Evolutionary conservation across 2,888 invertebrate species (phyloP).

Genomic region (Stegophylla sp.): DNA sequence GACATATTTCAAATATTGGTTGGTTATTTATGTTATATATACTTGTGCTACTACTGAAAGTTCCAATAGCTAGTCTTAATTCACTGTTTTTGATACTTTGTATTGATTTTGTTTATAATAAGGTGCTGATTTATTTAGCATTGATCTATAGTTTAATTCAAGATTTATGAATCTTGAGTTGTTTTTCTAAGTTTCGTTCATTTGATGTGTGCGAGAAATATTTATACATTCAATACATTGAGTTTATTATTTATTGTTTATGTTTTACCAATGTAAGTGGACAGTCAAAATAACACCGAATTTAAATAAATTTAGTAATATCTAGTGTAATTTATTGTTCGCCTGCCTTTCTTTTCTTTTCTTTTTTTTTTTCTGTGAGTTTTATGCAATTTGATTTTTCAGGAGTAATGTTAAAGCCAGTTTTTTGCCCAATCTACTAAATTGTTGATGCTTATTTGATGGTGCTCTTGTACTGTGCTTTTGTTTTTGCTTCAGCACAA

Average conservation of each 20-base stretch:
- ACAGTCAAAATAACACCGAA: no score
- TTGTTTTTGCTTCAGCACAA: not conserved
- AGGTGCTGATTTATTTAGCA: no score
- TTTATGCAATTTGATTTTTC: not conserved
- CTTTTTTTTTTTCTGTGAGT: slow-evolving; percentile 6
- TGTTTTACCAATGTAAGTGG: no score
- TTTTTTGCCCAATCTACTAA: not conserved
- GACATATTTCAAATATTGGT: not conserved
- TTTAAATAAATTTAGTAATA: no score
- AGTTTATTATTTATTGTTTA: no score
- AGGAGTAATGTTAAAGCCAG: not conserved
- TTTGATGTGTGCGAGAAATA: not conserved
- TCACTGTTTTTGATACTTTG: not conserved
- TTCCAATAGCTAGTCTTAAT: not conserved
- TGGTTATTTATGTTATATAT: slow-evolving; percentile 2
- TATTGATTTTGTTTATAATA: no score
- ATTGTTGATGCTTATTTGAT: not conserved
- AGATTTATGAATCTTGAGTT: no score
- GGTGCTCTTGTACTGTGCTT: not conserved
- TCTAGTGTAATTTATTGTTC: not conserved
- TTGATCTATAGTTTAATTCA: no score
- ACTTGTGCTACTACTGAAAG: not conserved
- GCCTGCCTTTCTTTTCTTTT: no score
- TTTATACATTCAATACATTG: not conserved
- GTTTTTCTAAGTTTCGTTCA: no score